phyloP scores from a whole-genome alignment of 2,113 vertebrate species.

The Phalacrocorax aristotelis region DNA sequence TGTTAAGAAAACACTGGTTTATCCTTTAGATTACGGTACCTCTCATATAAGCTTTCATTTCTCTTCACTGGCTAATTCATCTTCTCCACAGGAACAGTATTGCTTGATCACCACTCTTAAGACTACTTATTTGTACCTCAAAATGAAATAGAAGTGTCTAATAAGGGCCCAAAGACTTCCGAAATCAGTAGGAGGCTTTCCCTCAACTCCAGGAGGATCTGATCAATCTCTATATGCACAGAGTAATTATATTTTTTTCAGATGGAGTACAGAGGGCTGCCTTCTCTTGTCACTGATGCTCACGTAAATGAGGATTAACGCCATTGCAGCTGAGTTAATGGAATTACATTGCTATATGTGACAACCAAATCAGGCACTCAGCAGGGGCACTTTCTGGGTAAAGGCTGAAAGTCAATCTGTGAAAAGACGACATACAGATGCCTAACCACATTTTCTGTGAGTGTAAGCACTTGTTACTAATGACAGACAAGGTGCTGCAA shows the following conservation, averaged over 20 bases:
- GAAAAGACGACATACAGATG: neutral
- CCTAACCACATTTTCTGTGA: neutral
- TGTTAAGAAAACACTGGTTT: constrained; percentile 22
- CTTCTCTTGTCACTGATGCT: neutral
- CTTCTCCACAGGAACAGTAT: neutral
- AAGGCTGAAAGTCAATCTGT: neutral
- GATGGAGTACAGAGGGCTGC: neutral
- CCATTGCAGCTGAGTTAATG: neutral
- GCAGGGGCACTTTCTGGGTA: neutral
- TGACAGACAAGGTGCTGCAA: neutral
- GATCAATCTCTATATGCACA: neutral
- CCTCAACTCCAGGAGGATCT: neutral
- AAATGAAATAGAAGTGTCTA: neutral
- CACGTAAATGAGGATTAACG: neutral
- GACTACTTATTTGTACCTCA: neutral
- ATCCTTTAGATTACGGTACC: constrained; percentile 14
- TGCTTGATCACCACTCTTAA: neutral
- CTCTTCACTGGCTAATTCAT: neutral
- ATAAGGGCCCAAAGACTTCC: neutral
- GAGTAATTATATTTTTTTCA: constrained; percentile 2
- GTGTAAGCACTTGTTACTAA: neutral
- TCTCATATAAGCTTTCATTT: constrained; percentile 7
- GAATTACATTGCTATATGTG: neutral
- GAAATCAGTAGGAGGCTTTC: neutral
- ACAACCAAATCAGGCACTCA: neutral